Conservation (phyloP, 2,888 invertebrate species). For the Schizaphis graminum region DNA sequence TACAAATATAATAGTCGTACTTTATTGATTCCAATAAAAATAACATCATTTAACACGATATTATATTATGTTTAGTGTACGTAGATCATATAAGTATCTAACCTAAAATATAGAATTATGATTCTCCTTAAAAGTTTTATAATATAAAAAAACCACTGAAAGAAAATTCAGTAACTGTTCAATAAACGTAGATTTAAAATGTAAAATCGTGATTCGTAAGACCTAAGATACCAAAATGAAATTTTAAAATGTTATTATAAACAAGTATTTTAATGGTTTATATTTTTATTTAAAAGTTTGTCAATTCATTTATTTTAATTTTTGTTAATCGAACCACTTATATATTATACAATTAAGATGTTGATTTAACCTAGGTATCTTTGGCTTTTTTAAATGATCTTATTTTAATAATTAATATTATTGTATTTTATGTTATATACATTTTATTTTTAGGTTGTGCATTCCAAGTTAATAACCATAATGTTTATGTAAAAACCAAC, state of each 20-base stretch:
- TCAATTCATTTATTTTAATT: not conserved
- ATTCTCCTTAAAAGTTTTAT: too few relatives aligned
- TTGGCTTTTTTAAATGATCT: not conserved
- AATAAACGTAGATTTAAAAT: too few relatives aligned
- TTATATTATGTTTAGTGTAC: not conserved
- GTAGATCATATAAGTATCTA: not conserved
- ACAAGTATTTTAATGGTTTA: too few relatives aligned
- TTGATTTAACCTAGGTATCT: not conserved
- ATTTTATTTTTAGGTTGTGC: not conserved
- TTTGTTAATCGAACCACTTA: not conserved
- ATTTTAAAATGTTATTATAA: too few relatives aligned
- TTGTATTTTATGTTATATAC: not conserved
- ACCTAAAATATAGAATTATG: not conserved
- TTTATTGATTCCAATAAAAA: not conserved
- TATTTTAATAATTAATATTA: not conserved
- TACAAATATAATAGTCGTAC: not conserved
- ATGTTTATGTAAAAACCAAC: too few relatives aligned
- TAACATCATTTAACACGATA: not conserved
- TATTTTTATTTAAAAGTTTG: too few relatives aligned
- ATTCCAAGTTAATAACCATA: not conserved
- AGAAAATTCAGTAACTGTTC: too few relatives aligned
- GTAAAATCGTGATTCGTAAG: too few relatives aligned
- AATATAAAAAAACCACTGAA: too few relatives aligned
- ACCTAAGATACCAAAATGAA: too few relatives aligned
- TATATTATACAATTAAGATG: not conserved